Evolutionary conservation across 2,888 invertebrate genomes (phyloP).

Genomic region (Anagyrus pseudococci): DNA sequence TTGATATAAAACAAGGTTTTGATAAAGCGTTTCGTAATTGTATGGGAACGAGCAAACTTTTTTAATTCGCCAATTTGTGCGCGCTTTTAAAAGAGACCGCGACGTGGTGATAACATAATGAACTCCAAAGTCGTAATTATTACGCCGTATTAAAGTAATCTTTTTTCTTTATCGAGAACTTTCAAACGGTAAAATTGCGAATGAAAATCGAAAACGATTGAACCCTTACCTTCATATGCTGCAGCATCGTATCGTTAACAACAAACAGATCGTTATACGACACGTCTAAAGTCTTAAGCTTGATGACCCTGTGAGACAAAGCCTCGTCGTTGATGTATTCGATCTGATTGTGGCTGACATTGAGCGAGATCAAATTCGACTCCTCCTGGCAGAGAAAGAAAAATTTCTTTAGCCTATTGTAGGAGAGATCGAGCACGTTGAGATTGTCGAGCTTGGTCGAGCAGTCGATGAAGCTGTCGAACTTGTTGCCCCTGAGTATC

Average conservation of each 20-base stretch:
- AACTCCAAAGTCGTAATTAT: no score
- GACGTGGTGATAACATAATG: no score
- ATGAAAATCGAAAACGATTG: no score
- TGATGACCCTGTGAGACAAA: constrained; percentile 52
- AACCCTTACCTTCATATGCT: constrained; percentile 52
- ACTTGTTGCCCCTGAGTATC: constrained; percentile 53
- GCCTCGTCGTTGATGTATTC: constrained; percentile 72
- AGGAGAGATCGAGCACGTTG: constrained; percentile 82
- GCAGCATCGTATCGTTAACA: constrained; percentile 57
- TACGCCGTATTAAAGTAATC: no score
- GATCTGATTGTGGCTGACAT: constrained; percentile 83
- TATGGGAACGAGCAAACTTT: no score
- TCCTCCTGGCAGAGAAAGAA: constrained; percentile 77
- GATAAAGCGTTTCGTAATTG: no score
- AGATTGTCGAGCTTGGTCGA: constrained; percentile 79
- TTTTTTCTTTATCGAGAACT: no score
- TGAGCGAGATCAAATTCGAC: constrained; percentile 84
- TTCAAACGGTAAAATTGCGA: no score
- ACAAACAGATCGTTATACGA: constrained; percentile 53
- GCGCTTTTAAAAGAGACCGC: no score
- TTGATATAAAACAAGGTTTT: no score
- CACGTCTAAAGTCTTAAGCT: constrained; percentile 53
- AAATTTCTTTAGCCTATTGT: constrained; percentile 72
- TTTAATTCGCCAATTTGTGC: no score
- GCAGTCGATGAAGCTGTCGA: constrained; percentile 59